Evolutionary conservation across 1,140 invertebrate genomes (phyloP).

Genomic region (Pseudomyrmex dendroicus): DNA sequence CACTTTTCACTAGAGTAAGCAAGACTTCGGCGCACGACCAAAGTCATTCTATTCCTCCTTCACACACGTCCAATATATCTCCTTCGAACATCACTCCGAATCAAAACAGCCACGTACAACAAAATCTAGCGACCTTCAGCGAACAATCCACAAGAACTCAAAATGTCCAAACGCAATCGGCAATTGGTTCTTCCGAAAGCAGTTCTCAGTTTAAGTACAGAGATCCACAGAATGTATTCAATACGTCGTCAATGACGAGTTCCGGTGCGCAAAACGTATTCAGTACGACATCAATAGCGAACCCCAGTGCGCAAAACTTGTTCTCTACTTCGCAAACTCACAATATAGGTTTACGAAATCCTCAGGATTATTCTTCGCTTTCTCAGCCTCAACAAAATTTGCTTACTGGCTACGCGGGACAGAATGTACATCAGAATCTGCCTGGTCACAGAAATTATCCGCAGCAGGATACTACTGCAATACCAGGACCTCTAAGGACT

Average conservation of each 20-base stretch:
- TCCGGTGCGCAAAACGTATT: slow-evolving; percentile 25
- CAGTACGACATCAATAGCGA: slow-evolving; percentile 17
- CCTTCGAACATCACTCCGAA: slow-evolving; percentile 24
- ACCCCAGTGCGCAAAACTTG: slow-evolving; percentile 67
- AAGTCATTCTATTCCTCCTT: background rate
- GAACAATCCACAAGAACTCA: background rate
- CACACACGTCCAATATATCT: slow-evolving; percentile 48
- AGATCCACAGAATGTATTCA: slow-evolving; percentile 44
- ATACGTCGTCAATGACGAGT: slow-evolving; percentile 20
- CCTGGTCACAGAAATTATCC: slow-evolving; percentile 78
- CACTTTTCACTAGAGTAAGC: slow-evolving; percentile 21
- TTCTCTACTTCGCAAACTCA: slow-evolving; percentile 63
- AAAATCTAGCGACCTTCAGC: slow-evolving; percentile 8
- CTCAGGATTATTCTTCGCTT: slow-evolving; percentile 65
- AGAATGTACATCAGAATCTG: slow-evolving; percentile 73
- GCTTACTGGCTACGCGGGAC: slow-evolving; percentile 45
- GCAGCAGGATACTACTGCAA: slow-evolving; percentile 68
- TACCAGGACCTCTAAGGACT: slow-evolving; percentile 27
- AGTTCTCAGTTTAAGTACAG: slow-evolving; percentile 39
- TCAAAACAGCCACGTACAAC: slow-evolving; percentile 31
- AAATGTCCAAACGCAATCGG: slow-evolving; percentile 19
- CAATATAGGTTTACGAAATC: slow-evolving; percentile 67
- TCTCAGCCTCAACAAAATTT: slow-evolving; percentile 54
- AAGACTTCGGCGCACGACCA: slow-evolving; percentile 13
- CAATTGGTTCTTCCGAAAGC: slow-evolving; percentile 15